phyloP scores from a whole-genome alignment of 35 echinoderm and acorn worm genomes.

The Ophiothrix spiculata region DNA sequence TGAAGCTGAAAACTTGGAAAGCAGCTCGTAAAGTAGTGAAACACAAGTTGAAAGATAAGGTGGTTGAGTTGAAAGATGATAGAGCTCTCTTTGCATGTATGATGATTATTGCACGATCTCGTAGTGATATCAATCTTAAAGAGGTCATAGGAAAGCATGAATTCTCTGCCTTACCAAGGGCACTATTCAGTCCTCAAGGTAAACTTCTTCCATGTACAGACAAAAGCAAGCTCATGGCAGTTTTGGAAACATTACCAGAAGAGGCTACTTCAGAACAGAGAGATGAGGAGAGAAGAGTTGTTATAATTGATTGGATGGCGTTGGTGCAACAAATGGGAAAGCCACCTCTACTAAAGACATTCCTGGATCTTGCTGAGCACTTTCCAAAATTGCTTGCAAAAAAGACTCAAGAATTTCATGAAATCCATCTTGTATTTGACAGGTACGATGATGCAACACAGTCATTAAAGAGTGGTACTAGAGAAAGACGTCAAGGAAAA shows the following conservation, averaged over 20 bases:
- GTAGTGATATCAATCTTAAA: constrained; percentile 16
- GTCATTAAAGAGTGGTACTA: not conserved
- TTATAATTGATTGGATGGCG: constrained; percentile 24
- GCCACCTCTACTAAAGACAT: constrained; percentile 1
- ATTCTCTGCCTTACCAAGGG: constrained; percentile 1
- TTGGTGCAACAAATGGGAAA: constrained; percentile 16
- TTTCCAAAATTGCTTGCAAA: not conserved
- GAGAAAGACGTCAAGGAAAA: not conserved
- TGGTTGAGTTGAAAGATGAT: too few relatives aligned
- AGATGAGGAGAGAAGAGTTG: not conserved
- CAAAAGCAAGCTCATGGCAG: constrained; percentile 18
- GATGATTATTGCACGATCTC: constrained; percentile 20
- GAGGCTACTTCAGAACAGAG: not conserved
- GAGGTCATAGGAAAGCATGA: constrained; percentile 38
- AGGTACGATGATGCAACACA: not conserved
- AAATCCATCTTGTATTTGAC: constrained; percentile 5
- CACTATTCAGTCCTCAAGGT: constrained; percentile 14
- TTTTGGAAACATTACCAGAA: not conserved
- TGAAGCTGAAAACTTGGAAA: not conserved
- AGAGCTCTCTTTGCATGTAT: constrained; percentile 25
- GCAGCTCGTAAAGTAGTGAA: not conserved
- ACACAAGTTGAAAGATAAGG: not conserved
- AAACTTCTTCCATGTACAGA: constrained; percentile 12
- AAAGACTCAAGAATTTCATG: not conserved
- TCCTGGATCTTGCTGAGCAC: not conserved